Evolutionary conservation across 2,888 invertebrate genomes (phyloP).

Genomic region (Tetanocera ferruginea): DNA sequence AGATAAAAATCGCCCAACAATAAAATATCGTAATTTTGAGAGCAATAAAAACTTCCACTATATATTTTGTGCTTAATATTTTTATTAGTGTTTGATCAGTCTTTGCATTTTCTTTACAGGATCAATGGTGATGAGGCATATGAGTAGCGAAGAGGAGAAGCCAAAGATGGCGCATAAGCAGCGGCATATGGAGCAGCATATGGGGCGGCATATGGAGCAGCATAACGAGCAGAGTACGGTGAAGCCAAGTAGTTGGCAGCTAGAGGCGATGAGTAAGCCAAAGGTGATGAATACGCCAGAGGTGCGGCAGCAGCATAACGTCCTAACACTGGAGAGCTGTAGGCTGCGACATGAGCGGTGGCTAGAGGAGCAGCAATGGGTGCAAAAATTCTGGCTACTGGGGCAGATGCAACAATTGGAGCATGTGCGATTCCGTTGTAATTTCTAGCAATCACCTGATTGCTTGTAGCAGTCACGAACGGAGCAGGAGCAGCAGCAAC

Average conservation of each 20-base stretch:
- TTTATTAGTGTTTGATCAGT: too few relatives aligned
- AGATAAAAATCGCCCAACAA: too few relatives aligned
- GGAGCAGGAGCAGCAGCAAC: slow-evolving; percentile 56
- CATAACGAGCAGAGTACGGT: slow-evolving; percentile 64
- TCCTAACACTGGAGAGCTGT: slow-evolving; percentile 46
- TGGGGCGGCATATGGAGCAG: slow-evolving; percentile 38
- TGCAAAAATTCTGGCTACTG: slow-evolving; percentile 39
- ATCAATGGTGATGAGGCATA: background rate
- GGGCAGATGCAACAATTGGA: slow-evolving; percentile 51
- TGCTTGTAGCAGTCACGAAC: slow-evolving; percentile 59
- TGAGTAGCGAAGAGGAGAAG: slow-evolving; percentile 28
- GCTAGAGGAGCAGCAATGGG: slow-evolving; percentile 30
- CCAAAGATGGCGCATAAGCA: background rate
- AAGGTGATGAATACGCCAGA: slow-evolving; percentile 41
- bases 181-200: background rate
- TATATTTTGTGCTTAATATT: too few relatives aligned
- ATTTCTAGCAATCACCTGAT: slow-evolving; percentile 58
- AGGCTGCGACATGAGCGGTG: slow-evolving; percentile 26
- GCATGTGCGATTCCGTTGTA: slow-evolving; percentile 60
- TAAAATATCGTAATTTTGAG: too few relatives aligned
- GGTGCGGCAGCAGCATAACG: slow-evolving; percentile 50
- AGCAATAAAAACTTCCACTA: too few relatives aligned
- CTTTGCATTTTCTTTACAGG: background rate
- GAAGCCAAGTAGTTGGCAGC: background rate
- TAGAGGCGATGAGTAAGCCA: slow-evolving; percentile 27